Percentiles rank a stretch among this genome's conserved stretches.
Conservation (phyloP, 2,113 vertebrate genomes). For the Gymnocephalus cernua region DNA sequence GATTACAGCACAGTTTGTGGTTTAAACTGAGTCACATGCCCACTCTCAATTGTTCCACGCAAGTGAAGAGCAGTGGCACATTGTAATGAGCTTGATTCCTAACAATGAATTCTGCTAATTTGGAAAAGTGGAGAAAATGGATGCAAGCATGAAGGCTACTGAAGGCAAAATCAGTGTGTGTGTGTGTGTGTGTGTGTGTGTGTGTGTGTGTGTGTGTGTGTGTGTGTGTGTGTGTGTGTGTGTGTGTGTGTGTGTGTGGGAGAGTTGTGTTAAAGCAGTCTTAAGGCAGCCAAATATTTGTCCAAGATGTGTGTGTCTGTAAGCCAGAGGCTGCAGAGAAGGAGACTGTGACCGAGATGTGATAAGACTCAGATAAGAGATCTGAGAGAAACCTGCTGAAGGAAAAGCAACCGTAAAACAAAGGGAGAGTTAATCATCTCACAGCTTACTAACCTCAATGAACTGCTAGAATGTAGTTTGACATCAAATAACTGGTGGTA, state of each 20-base stretch:
- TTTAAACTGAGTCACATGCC: conserved; percentile 51
- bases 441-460: conserved; percentile 67
- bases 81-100: not conserved
- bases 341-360: conserved; percentile 64
- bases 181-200: conserved; percentile 25
- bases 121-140: not conserved
- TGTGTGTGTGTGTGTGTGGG: conserved; percentile 21
- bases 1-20: conserved; percentile 58
- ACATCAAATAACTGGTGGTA: conserved; percentile 74
- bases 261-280: conserved; percentile 53
- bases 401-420: conserved; percentile 76
- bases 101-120: conserved; percentile 2
- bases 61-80: not conserved
- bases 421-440: conserved; percentile 82
- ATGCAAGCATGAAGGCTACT: not conserved
- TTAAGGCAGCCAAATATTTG: conserved; percentile 80
- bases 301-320: conserved; percentile 75
- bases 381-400: conserved; percentile 73
- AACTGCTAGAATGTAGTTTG: conserved; percentile 67
- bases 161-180: conserved; percentile 1
- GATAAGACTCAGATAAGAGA: conserved; percentile 82
- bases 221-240: conserved; percentile 32
- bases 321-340: conserved; percentile 63
- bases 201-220: not conserved
- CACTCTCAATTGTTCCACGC: conserved; percentile 2